Percentiles rank a stretch among this genome's conserved stretches.
Conservation (phyloP, 37 sponge, comb jelly and placozoan genomes). For the Eunapius fragilis region DNA sequence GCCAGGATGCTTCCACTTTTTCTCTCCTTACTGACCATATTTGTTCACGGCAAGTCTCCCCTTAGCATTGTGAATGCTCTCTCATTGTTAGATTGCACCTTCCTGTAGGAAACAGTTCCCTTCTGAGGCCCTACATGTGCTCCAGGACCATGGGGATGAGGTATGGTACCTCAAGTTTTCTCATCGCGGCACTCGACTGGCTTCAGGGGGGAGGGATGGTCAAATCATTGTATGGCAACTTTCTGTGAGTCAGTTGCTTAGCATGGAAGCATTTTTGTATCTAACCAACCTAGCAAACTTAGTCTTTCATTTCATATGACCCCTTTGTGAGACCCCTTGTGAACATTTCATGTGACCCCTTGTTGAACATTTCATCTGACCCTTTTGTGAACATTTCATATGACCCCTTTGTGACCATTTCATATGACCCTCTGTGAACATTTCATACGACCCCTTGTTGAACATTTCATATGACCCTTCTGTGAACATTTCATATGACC, state of each 20-base stretch:
- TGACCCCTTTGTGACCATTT: no score
- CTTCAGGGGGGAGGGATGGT: constrained; percentile 90
- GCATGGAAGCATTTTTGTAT: no score
- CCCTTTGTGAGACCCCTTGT: neutral
- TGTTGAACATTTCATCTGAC: no score
- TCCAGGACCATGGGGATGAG: constrained; percentile 93
- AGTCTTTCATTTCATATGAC: constrained; percentile 10
- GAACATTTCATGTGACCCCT: no score
- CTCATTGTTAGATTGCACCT: neutral
- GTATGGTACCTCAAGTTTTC: constrained; percentile 89
- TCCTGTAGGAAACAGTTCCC: constrained; percentile 79
- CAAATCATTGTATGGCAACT: constrained; percentile 92
- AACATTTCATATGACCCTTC: no score
- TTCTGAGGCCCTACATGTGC: constrained; percentile 69
- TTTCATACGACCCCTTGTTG: no score
- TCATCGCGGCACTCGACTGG: constrained; percentile 84
- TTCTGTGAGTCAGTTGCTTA: constrained; percentile 68
- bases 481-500: no score
- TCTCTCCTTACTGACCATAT: constrained; percentile 90
- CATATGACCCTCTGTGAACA: no score
- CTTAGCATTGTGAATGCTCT: neutral
- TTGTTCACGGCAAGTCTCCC: constrained; percentile 72
- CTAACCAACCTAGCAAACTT: neutral
- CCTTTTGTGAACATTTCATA: no score
- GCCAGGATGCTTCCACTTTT: constrained; percentile 33